phyloP scores from a whole-genome alignment of 2,888 invertebrate genomes.

The Epistrophe eligans region DNA sequence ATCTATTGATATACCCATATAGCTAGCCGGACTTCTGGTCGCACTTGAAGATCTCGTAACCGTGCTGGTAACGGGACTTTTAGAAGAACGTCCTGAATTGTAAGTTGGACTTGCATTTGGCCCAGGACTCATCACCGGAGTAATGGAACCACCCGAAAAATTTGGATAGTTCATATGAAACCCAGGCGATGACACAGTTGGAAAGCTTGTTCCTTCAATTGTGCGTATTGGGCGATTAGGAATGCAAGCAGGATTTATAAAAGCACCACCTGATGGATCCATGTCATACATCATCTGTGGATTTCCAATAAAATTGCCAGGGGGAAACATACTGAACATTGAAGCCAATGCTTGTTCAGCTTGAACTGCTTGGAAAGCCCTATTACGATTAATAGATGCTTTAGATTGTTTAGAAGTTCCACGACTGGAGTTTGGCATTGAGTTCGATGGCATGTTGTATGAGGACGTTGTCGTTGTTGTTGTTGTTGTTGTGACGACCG shows the following conservation, averaged over 20 bases:
- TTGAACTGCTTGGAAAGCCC: slow-evolving; percentile 4
- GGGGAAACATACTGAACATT: slow-evolving; percentile 50
- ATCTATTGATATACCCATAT: slow-evolving; percentile 62
- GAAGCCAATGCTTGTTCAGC: slow-evolving; percentile 43
- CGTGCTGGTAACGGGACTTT: slow-evolving; percentile 65
- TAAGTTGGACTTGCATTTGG: slow-evolving; percentile 50
- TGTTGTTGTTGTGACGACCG: slow-evolving; percentile 10
- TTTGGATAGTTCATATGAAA: slow-evolving; percentile 59
- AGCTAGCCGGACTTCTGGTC: slow-evolving; percentile 43
- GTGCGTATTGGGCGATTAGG: slow-evolving; percentile 47
- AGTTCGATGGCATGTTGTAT: slow-evolving; percentile 23
- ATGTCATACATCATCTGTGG: slow-evolving; percentile 61
- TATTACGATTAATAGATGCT: slow-evolving; percentile 21
- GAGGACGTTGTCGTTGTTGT: slow-evolving; percentile 36
- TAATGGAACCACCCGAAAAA: slow-evolving; percentile 67
- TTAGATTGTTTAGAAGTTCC: slow-evolving; percentile 35
- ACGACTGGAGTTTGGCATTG: slow-evolving; percentile 13
- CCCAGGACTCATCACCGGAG: slow-evolving; percentile 48
- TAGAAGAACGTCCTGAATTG: slow-evolving; percentile 51
- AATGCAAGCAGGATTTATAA: slow-evolving; percentile 56
- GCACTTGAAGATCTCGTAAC: slow-evolving; percentile 48
- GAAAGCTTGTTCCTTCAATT: slow-evolving; percentile 41
- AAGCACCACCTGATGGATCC: slow-evolving; percentile 52
- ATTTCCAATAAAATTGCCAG: slow-evolving; percentile 37
- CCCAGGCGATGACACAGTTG: slow-evolving; percentile 42